Percentiles rank a stretch among this genome's conserved stretches.
These are phyloP conservation scores for Megalonaias nervosa DNA, from an alignment of 1,140 invertebrate species.

Conservation along the genomic window DNA sequence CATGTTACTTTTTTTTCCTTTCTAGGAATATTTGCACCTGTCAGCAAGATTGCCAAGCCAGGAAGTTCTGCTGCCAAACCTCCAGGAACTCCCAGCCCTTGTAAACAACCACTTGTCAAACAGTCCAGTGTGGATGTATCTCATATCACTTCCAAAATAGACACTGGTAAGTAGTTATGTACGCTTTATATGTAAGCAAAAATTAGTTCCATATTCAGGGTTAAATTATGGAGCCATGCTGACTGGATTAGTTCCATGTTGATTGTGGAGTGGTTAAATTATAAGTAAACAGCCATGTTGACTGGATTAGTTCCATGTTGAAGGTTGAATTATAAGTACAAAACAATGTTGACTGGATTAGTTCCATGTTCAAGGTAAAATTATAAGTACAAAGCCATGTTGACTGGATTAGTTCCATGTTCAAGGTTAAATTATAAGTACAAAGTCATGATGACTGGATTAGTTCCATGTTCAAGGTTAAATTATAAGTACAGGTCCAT, in stretches of 20 bases:
- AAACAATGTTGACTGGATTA: neutral
- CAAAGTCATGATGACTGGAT: no score
- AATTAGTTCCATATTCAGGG: no score
- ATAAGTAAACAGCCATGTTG: no score
- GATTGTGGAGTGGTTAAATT: neutral
- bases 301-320: no score
- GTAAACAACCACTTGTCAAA: constrained; percentile 46
- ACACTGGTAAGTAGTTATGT: constrained; percentile 68
- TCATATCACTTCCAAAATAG: constrained; percentile 71
- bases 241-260: no score
- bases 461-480: no score
- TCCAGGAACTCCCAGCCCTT: constrained; percentile 30
- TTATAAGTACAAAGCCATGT: no score
- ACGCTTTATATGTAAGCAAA: neutral
- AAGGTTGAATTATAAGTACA: neutral
- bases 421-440: no score
- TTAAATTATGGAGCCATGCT: neutral
- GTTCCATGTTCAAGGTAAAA: no score
- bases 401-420: no score
- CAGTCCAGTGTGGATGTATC: constrained; percentile 68
- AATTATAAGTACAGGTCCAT: no score
- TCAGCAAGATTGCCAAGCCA: constrained; percentile 71
- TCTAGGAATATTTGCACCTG: constrained; percentile 73
- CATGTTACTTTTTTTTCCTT: constrained; percentile 5
- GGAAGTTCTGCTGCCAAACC: constrained; percentile 40